phyloP scores from a whole-genome alignment of 2,113 vertebrate genomes.

The Lampris megalopsis region DNA sequence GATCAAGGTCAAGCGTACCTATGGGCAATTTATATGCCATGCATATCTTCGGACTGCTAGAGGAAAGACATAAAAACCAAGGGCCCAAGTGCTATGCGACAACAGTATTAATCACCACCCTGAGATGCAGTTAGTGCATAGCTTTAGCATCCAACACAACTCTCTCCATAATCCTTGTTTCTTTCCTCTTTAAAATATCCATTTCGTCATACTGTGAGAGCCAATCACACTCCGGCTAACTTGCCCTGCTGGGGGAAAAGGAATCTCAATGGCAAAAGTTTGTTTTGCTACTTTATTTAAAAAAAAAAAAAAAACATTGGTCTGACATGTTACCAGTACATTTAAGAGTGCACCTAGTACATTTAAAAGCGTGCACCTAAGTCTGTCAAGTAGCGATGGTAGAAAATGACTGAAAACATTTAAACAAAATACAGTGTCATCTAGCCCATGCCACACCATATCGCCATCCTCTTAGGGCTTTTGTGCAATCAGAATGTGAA shows the following conservation, averaged over 20 bases:
- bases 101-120: too few species aligned
- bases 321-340: neutral
- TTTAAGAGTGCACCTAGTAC: slow-evolving; percentile 5
- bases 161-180: too few species aligned
- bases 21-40: too few species aligned
- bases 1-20: too few species aligned
- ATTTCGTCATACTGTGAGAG: neutral
- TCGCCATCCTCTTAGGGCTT: neutral
- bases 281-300: neutral
- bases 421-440: neutral
- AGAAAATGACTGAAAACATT: slow-evolving; percentile 31
- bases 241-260: neutral
- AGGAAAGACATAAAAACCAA: too few species aligned
- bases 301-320: slow-evolving; percentile 13
- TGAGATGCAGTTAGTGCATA: too few species aligned
- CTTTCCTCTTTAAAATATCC: too few species aligned
- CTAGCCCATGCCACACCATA: too few species aligned
- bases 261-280: neutral
- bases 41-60: too few species aligned
- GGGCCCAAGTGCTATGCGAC: too few species aligned
- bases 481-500: neutral
- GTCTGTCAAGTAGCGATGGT: slow-evolving; percentile 6
- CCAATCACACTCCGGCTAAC: neutral
- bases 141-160: too few species aligned
- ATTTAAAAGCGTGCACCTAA: slow-evolving; percentile 22